Conservation (phyloP, 30 jellyfish, hydroid and myxozoan genomes). For the Turritopsis rubra region DNA sequence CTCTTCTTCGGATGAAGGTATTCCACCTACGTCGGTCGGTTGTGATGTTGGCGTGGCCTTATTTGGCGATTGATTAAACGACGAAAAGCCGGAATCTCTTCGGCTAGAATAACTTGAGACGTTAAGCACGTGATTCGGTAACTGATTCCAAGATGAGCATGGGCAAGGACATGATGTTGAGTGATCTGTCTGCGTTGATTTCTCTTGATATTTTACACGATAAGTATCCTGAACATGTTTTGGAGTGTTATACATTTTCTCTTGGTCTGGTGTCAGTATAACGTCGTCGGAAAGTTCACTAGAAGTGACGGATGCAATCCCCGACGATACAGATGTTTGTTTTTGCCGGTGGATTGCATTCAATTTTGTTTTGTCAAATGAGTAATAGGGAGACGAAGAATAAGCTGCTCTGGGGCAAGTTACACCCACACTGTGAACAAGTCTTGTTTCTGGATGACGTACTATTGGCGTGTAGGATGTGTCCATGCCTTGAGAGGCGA, state of each 20-base stretch:
- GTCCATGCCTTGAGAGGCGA: not conserved
- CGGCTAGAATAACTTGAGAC: not conserved
- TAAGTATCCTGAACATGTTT: not conserved
- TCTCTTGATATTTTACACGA: not conserved
- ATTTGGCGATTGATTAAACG: not conserved
- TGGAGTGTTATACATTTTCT: not conserved
- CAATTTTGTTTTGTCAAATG: not conserved
- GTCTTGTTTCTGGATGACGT: not conserved
- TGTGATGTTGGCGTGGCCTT: not conserved
- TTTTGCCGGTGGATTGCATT: not conserved
- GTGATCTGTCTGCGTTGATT: slow-evolving; percentile 1
- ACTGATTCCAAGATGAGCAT: not conserved
- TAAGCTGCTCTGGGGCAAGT: not conserved
- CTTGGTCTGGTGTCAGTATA: not conserved
- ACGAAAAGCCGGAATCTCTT: not conserved
- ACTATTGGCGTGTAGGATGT: not conserved
- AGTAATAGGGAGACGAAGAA: not conserved
- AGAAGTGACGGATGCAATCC: slow-evolving; percentile 1
- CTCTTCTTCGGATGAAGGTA: not conserved
- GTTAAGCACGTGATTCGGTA: not conserved
- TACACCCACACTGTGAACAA: not conserved
- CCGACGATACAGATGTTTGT: slow-evolving; percentile 12
- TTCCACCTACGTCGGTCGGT: not conserved
- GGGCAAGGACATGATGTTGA: slow-evolving; percentile 14
- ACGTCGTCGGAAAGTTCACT: not conserved